phyloP scores from a whole-genome alignment of 2,888 invertebrate genomes.

The Acrobasis suavella region DNA sequence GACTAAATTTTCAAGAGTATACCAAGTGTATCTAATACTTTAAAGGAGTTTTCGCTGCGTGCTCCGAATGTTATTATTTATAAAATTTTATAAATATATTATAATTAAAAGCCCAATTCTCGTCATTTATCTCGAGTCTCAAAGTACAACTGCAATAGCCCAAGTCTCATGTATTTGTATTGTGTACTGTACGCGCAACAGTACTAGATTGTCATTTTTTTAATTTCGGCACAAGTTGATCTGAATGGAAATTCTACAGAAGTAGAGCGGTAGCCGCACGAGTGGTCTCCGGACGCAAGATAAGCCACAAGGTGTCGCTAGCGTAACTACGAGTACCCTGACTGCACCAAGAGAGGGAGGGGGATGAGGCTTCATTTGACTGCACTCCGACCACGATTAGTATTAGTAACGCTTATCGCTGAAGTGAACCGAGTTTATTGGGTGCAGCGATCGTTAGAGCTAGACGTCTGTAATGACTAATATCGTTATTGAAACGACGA shows the following conservation, averaged over 20 bases:
- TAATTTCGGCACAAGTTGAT: not conserved
- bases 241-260: slow-evolving; percentile 1
- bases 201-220: too few species aligned
- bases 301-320: slow-evolving; percentile 65
- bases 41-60: too few species aligned
- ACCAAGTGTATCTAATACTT: too few species aligned
- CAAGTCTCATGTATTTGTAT: too few species aligned
- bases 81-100: too few species aligned
- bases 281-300: slow-evolving; percentile 37
- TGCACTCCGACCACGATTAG: slow-evolving; percentile 47
- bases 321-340: slow-evolving; percentile 56
- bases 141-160: too few species aligned
- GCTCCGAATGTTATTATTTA: too few species aligned
- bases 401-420: slow-evolving; percentile 47
- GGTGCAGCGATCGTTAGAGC: slow-evolving; percentile 30
- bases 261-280: not conserved
- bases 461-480: slow-evolving; percentile 12
- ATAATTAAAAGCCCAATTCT: too few species aligned
- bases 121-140: too few species aligned
- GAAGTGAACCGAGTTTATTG: slow-evolving; percentile 31
- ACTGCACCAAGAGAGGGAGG: slow-evolving; percentile 40
- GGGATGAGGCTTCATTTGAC: slow-evolving; percentile 46
- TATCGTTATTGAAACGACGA: slow-evolving; percentile 26
- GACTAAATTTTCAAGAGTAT: too few species aligned
- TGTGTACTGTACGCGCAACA: too few species aligned